phyloP scores from a whole-genome alignment of 1,140 invertebrate genomes.

The Hestina assimilis region DNA sequence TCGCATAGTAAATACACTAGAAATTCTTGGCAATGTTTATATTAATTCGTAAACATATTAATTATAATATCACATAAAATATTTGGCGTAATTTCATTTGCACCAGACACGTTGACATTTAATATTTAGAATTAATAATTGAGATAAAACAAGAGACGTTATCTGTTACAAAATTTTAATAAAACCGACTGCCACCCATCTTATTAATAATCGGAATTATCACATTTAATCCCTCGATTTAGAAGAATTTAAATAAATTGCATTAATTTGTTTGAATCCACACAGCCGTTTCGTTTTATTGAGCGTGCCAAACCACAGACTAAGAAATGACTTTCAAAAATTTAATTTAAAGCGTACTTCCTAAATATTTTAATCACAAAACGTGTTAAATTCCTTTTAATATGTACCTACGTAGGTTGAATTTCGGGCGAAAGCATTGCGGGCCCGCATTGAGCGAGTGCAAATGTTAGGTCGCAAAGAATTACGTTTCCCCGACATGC shows the following conservation, averaged over 20 bases:
- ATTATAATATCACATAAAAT: neutral
- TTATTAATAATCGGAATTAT: too few relatives aligned
- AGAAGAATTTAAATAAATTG: too few relatives aligned
- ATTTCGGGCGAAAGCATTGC: conserved; percentile 16
- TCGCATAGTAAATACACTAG: neutral
- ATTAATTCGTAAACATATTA: neutral
- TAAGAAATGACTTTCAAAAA: too few relatives aligned
- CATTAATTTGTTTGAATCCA: too few relatives aligned
- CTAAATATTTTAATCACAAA: neutral
- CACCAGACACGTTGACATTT: neutral
- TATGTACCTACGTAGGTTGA: neutral
- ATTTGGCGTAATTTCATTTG: neutral
- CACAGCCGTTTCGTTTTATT: too few relatives aligned
- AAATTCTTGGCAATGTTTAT: neutral
- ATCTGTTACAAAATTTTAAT: too few relatives aligned
- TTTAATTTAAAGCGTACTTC: neutral
- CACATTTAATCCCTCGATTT: too few relatives aligned
- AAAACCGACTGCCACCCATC: too few relatives aligned
- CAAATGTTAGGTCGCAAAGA: conserved; percentile 20
- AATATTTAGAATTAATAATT: too few relatives aligned
- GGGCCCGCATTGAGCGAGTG: conserved; percentile 7
- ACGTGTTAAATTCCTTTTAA: neutral
- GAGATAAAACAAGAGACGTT: too few relatives aligned
- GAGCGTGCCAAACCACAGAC: too few relatives aligned
- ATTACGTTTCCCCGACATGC: conserved; percentile 14